A percentile compares a stretch with the other conserved stretches of the same genome.
These are phyloP conservation scores for Eleutherodactylus coqui DNA, from an alignment of 2,797 vertebrate genomes.

Conservation along the genomic window DNA sequence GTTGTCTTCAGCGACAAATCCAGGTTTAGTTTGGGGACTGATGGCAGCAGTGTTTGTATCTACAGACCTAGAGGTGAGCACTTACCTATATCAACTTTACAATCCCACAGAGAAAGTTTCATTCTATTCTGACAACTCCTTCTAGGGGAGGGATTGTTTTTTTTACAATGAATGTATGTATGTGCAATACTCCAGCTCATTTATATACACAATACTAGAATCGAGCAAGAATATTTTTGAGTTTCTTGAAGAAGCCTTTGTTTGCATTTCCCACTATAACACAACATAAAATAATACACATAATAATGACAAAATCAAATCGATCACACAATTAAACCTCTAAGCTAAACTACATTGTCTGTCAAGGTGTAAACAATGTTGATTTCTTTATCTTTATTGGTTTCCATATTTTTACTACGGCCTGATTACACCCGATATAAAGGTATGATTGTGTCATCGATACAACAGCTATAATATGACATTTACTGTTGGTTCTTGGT, in stretches of 20 bases:
- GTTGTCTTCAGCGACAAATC: too few species aligned
- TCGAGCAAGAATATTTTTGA: not conserved
- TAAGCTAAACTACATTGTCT: conserved; percentile 30
- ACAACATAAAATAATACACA: conserved; percentile 27
- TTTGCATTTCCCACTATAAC: conserved; percentile 22
- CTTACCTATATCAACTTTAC: too few species aligned
- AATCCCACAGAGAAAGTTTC: too few species aligned
- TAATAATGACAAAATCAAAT: conserved; percentile 9
- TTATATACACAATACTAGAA: not conserved
- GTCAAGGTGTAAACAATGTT: not conserved
- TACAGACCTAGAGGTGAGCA: too few species aligned
- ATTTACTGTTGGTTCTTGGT: conserved; percentile 65
- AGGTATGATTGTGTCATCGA: conserved; percentile 46
- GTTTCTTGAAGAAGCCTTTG: not conserved
- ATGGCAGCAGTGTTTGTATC: too few species aligned
- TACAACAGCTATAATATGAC: not conserved
- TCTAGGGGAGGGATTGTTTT: too few species aligned
- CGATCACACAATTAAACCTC: conserved; percentile 48
- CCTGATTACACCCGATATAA: not conserved
- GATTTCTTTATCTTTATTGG: not conserved
- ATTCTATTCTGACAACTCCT: too few species aligned
- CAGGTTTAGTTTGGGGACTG: too few species aligned
- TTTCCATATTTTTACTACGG: not conserved
- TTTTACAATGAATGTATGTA: too few species aligned
- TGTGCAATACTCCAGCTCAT: not conserved